phyloP scores from a whole-genome alignment of 2,888 invertebrate genomes.

The Deroplatys truncata region DNA sequence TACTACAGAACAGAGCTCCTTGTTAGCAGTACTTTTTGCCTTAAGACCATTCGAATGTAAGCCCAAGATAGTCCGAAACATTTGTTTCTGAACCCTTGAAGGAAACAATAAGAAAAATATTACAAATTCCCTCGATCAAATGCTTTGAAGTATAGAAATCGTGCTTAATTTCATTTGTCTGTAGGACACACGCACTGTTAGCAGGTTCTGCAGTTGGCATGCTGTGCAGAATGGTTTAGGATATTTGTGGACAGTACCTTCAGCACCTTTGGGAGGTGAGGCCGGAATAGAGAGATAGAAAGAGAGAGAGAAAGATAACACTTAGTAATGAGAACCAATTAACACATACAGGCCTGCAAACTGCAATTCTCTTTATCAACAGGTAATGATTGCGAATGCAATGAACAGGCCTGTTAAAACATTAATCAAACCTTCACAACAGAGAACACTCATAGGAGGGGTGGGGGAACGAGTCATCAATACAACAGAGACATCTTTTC shows the following conservation, averaged over 20 bases:
- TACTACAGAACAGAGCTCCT: too few relatives aligned
- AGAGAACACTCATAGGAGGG: background rate
- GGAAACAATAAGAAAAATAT: too few relatives aligned
- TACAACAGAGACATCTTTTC: background rate
- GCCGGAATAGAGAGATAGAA: constrained; percentile 41
- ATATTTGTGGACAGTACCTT: constrained; percentile 44
- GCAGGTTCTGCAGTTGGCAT: background rate
- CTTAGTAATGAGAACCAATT: constrained; percentile 41
- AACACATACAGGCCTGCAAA: background rate
- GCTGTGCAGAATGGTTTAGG: constrained; percentile 7
- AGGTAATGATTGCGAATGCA: background rate
- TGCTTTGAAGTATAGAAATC: too few relatives aligned
- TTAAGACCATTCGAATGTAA: too few relatives aligned
- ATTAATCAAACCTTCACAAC: background rate
- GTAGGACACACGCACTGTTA: background rate
- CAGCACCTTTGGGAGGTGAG: constrained; percentile 47
- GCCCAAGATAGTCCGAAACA: too few relatives aligned
- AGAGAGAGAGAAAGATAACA: constrained; percentile 46
- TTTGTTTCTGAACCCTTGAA: too few relatives aligned
- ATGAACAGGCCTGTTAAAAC: background rate
- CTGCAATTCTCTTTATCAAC: background rate
- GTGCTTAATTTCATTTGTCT: too few relatives aligned
- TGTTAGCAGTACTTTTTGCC: too few relatives aligned
- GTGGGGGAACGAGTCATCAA: background rate
- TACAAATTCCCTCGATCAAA: too few relatives aligned